Conservation (phyloP, 2,113 vertebrate genomes). For the Egretta garzetta region DNA sequence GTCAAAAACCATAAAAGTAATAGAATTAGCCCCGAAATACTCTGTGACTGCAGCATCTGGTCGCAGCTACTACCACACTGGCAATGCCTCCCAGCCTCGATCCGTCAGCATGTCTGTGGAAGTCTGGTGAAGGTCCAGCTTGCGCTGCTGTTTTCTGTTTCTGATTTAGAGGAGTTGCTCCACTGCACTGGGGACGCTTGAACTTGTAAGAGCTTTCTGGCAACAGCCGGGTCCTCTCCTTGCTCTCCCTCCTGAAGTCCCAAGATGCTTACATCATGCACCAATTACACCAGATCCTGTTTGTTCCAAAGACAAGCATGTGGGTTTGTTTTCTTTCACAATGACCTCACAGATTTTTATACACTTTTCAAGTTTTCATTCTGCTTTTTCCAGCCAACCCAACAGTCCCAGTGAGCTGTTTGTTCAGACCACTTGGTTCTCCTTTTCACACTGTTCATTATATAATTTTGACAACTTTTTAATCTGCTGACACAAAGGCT, state of each 20-base stretch:
- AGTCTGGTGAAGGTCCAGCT: neutral
- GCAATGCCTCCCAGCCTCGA: neutral
- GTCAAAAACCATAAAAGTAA: neutral
- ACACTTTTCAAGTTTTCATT: neutral
- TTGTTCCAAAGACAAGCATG: neutral
- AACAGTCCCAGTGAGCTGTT: neutral
- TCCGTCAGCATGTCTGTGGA: neutral
- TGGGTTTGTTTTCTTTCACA: conserved; percentile 2
- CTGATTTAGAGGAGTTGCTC: neutral
- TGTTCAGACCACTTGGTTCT: neutral
- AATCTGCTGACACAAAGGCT: neutral
- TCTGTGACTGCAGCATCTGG: neutral
- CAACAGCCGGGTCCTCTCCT: neutral
- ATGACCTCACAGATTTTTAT: neutral
- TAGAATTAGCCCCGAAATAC: neutral
- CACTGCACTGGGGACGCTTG: neutral
- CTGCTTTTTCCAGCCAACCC: neutral
- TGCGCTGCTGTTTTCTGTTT: neutral
- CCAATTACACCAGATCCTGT: neutral
- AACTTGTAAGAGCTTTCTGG: neutral
- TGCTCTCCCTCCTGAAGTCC: neutral
- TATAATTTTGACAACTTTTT: neutral
- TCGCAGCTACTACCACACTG: neutral
- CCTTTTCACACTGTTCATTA: neutral
- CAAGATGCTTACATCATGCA: conserved; percentile 1